phyloP scores from a whole-genome alignment of 2,797 vertebrate genomes.

The Threskiornis aethiopicus region DNA sequence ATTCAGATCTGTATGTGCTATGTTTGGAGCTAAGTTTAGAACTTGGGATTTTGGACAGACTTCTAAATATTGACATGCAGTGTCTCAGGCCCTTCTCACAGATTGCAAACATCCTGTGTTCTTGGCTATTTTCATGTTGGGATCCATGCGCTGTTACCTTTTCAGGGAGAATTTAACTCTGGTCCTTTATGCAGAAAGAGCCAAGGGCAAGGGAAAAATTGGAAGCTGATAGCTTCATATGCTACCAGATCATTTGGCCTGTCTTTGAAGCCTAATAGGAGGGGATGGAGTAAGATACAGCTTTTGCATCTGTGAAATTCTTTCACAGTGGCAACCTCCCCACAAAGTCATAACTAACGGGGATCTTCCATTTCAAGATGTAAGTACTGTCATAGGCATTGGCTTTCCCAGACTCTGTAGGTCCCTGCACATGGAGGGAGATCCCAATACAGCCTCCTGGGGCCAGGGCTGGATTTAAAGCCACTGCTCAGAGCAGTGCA shows the following conservation, averaged over 20 bases:
- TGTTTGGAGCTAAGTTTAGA: constrained; percentile 38
- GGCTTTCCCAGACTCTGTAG: neutral
- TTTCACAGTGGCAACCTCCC: constrained; percentile 3
- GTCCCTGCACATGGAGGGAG: neutral
- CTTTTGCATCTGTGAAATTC: neutral
- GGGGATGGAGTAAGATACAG: neutral
- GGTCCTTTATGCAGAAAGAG: neutral
- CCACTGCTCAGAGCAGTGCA: neutral
- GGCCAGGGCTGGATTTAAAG: neutral
- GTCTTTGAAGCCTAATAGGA: neutral
- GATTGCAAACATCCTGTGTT: neutral
- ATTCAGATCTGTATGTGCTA: neutral
- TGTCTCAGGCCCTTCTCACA: neutral
- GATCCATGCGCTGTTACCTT: constrained; percentile 23
- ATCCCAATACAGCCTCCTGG: neutral
- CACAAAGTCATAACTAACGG: neutral
- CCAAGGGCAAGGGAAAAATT: neutral
- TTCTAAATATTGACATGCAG: neutral
- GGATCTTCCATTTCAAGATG: neutral
- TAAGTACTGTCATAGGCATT: neutral
- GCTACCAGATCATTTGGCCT: neutral
- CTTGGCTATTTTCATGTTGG: neutral
- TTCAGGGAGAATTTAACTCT: constrained; percentile 3
- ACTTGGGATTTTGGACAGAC: neutral
- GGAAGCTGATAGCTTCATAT: neutral